Evolutionary conservation across 2,797 vertebrate genomes (phyloP).

Genomic region (Tympanoctomys barrerae): DNA sequence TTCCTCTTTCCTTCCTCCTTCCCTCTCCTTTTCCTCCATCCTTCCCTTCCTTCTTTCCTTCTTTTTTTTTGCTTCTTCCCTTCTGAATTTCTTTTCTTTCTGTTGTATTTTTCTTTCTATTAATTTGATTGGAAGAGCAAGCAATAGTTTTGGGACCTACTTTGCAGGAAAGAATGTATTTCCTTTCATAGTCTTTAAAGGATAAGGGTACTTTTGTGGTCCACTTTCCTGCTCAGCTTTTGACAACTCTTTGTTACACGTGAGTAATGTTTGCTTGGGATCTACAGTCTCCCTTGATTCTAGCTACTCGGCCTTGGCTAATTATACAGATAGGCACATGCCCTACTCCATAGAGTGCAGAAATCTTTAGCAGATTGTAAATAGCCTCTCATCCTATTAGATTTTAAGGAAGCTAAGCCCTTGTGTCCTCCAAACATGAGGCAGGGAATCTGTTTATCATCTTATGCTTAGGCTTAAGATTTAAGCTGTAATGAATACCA

Average conservation of each 20-base stretch:
- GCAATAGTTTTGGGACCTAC: neutral
- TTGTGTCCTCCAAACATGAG: slow-evolving; percentile 58
- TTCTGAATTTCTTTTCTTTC: neutral
- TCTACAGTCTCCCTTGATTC: slow-evolving; percentile 66
- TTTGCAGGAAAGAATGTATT: slow-evolving; percentile 44
- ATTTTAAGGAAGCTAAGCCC: slow-evolving; percentile 57
- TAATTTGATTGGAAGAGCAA: neutral
- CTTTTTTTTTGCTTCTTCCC: neutral
- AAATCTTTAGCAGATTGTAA: slow-evolving; percentile 68
- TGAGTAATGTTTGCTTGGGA: slow-evolving; percentile 65
- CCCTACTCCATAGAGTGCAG: slow-evolving; percentile 76
- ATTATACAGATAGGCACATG: slow-evolving; percentile 83
- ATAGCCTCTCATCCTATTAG: slow-evolving; percentile 72
- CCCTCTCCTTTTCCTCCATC: no score
- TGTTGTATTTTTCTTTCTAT: neutral
- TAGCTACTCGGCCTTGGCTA: slow-evolving; percentile 78
- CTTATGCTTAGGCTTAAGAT: slow-evolving; percentile 83
- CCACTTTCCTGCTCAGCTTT: neutral
- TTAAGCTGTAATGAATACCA: slow-evolving; percentile 86
- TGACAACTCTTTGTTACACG: slow-evolving; percentile 69
- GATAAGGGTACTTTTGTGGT: slow-evolving; percentile 49
- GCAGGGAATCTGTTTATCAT: slow-evolving; percentile 79
- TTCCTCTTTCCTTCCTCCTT: no score
- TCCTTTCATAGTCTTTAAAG: neutral
- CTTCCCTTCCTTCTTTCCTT: neutral